These are phyloP conservation scores for Ectemnius cavifrons DNA, from an alignment of 2,888 invertebrate species.

Conservation along the genomic window DNA sequence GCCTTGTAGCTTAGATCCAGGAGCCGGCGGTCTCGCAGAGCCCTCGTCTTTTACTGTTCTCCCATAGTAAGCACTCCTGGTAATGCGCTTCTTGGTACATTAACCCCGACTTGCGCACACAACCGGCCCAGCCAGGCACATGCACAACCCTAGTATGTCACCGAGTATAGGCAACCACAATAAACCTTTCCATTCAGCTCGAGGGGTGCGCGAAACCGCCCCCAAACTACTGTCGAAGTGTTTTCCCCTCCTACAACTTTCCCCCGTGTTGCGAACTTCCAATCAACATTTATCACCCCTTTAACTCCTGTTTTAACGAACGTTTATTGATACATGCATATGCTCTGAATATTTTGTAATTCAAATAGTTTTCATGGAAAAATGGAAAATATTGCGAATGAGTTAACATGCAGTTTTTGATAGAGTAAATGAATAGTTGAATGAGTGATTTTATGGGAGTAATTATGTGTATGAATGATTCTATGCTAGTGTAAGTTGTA, in stretches of 20 bases:
- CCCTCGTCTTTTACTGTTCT: constrained; percentile 57
- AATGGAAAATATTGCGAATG: too few species aligned
- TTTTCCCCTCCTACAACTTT: constrained; percentile 27
- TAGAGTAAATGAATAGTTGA: too few species aligned
- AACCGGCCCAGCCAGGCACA: constrained; percentile 18
- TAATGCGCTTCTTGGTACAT: constrained; percentile 74
- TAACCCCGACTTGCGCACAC: constrained; percentile 65
- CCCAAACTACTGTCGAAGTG: constrained; percentile 39
- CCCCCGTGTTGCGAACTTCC: too few species aligned
- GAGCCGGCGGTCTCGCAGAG: constrained; percentile 36
- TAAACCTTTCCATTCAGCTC: constrained; percentile 43
- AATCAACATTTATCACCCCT: too few species aligned
- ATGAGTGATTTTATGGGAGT: too few species aligned
- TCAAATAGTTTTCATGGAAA: too few species aligned
- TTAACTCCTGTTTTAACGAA: too few species aligned
- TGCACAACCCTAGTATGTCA: constrained; percentile 19
- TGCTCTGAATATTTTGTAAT: too few species aligned
- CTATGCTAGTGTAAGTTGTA: too few species aligned
- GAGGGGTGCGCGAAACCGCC: constrained; percentile 21
- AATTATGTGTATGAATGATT: too few species aligned
- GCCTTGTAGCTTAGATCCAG: constrained; percentile 21
- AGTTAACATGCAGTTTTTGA: too few species aligned
- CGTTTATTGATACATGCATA: too few species aligned
- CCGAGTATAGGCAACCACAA: constrained; percentile 31
- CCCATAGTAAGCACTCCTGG: constrained; percentile 66